Evolutionary conservation across 2,888 invertebrate genomes (phyloP).

Genomic region (Nomada goodeniana): DNA sequence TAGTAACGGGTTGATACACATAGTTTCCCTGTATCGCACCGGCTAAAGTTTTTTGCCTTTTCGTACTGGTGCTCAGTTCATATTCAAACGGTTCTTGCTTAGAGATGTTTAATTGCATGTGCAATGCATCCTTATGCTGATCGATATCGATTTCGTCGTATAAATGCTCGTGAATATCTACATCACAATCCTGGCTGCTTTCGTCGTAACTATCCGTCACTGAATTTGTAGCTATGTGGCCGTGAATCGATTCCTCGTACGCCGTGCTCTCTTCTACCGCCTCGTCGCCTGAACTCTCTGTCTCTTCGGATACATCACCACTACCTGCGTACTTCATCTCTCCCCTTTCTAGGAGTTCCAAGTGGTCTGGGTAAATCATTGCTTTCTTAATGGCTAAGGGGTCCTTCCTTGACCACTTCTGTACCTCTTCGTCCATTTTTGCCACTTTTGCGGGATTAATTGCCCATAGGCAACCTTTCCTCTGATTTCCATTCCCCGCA

Average conservation of each 20-base stretch:
- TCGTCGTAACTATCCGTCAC: constrained; percentile 82
- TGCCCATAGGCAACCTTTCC: constrained; percentile 97
- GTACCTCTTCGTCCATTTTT: constrained; percentile 99
- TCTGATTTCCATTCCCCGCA: constrained; percentile 93
- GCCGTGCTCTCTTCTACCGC: constrained; percentile 82
- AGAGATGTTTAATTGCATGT: constrained; percentile 85
- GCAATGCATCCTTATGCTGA: constrained; percentile 87
- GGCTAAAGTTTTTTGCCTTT: constrained; percentile 80
- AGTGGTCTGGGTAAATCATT: constrained; percentile 96
- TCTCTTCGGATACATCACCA: constrained; percentile 89
- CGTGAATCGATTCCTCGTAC: constrained; percentile 82
- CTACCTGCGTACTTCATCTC: constrained; percentile 92
- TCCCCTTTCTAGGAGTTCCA: constrained; percentile 93
- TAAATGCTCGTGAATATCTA: constrained; percentile 88
- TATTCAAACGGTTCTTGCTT: constrained; percentile 77
- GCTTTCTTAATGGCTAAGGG: constrained; percentile 96
- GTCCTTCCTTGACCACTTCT: constrained; percentile 98
- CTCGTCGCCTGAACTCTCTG: constrained; percentile 87
- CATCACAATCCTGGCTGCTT: constrained; percentile 82
- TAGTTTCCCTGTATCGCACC: constrained; percentile 81
- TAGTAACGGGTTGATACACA: constrained; percentile 80
- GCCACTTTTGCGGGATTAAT: constrained; percentile 97
- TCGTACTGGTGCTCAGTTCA: constrained; percentile 77
- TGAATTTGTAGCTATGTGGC: constrained; percentile 84
- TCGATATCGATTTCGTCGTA: constrained; percentile 90